Evolutionary conservation across 2,797 vertebrate genomes (phyloP).

Genomic region (Micrastur ruficollis): DNA sequence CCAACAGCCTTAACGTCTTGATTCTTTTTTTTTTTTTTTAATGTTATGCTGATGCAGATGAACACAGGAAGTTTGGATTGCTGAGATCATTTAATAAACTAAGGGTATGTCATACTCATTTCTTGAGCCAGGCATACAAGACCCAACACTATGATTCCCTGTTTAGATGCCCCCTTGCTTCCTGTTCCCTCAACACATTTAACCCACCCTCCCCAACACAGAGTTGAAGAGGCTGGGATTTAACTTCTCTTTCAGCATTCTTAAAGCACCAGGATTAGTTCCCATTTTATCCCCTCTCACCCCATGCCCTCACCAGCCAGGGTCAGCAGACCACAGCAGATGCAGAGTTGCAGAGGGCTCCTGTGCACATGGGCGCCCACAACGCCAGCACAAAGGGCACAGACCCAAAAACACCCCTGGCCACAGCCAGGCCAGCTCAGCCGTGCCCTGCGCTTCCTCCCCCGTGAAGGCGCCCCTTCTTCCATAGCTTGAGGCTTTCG

Average conservation of each 20-base stretch:
- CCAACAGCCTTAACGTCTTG: neutral
- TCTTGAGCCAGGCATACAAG: neutral
- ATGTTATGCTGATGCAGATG: neutral
- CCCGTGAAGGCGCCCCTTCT: rapidly evolving
- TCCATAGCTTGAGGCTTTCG: neutral
- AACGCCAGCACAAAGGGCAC: neutral
- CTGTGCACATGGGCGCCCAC: too few relatives aligned
- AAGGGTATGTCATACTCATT: neutral
- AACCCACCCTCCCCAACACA: neutral
- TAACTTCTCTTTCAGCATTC: neutral
- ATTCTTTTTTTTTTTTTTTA: neutral
- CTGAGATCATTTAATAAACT: neutral
- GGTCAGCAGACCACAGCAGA: neutral
- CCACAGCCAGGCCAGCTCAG: rapidly evolving
- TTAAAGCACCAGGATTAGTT: neutral
- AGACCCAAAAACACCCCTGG: rapidly evolving
- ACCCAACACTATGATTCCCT: rapidly evolving
- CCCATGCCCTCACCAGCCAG: rapidly evolving
- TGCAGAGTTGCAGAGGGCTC: neutral
- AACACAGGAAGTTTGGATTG: neutral
- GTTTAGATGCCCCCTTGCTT: neutral
- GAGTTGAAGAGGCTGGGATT: neutral
- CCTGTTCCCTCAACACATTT: neutral
- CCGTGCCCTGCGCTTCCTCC: neutral
- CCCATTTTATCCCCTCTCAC: neutral